phyloP scores from a whole-genome alignment of 2,888 invertebrate genomes.

The Hoplodrina blanda region DNA sequence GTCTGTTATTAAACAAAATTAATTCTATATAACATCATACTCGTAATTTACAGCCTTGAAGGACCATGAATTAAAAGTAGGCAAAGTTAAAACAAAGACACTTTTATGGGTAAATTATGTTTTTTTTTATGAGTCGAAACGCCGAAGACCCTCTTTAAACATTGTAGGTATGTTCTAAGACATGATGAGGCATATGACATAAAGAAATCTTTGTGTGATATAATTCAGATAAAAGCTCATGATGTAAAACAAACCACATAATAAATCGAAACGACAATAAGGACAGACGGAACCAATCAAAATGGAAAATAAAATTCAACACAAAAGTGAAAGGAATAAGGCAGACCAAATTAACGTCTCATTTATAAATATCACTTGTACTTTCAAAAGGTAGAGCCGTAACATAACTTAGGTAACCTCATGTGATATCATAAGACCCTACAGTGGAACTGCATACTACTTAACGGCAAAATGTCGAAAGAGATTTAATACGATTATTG shows the following conservation, averaged over 20 bases:
- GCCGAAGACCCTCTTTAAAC: too few relatives aligned
- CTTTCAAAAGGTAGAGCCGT: constrained; percentile 33
- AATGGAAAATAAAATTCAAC: neutral
- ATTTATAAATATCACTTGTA: constrained; percentile 34
- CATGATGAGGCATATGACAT: too few relatives aligned
- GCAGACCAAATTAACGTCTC: constrained; percentile 27
- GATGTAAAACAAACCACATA: neutral
- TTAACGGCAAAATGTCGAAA: neutral
- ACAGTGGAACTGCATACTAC: neutral
- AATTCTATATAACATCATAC: too few relatives aligned
- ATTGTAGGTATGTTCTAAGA: too few relatives aligned
- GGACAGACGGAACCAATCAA: constrained; percentile 4
- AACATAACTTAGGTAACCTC: constrained; percentile 3
- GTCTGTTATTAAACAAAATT: too few relatives aligned
- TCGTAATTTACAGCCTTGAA: neutral
- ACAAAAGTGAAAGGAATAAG: constrained; percentile 49
- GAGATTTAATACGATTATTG: neutral
- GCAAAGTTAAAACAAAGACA: too few relatives aligned
- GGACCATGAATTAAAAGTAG: neutral
- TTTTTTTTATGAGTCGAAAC: too few relatives aligned
- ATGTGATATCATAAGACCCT: neutral
- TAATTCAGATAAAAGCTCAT: neutral
- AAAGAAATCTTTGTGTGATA: neutral
- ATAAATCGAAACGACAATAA: constrained; percentile 8
- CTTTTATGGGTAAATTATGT: too few relatives aligned